Percentiles rank a stretch among this genome's conserved stretches.
phyloP scores from a whole-genome alignment of 2,797 vertebrate species.

The Benthosema pterotum region DNA sequence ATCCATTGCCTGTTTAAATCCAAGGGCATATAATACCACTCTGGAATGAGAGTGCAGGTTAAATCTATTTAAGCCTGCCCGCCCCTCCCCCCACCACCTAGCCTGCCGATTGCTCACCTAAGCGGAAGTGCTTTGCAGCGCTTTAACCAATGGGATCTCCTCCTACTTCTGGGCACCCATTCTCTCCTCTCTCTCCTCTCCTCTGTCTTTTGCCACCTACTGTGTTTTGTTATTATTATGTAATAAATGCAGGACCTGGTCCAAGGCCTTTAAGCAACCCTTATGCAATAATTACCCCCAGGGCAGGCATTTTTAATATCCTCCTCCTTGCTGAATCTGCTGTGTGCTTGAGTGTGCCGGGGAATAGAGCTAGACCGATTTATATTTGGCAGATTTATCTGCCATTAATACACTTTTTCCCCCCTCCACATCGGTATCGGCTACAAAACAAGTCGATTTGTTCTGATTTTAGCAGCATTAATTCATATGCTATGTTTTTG shows the following conservation, averaged over 20 bases:
- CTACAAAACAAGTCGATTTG: too few species aligned
- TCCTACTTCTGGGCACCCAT: too few species aligned
- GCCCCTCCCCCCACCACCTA: slow-evolving; percentile 1
- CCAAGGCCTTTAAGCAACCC: slow-evolving; percentile 42
- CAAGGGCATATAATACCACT: slow-evolving; percentile 6
- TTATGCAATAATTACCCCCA: slow-evolving; percentile 69
- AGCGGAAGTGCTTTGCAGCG: slow-evolving; percentile 27
- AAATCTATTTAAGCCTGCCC: slow-evolving; percentile 37
- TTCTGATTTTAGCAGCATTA: too few species aligned
- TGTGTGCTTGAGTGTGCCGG: slow-evolving; percentile 7
- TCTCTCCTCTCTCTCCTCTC: slow-evolving; percentile 3
- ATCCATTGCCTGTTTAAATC: slow-evolving; percentile 2
- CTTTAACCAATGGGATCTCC: slow-evolving; percentile 35
- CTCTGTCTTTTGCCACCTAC: neutral
- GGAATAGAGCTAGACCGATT: neutral
- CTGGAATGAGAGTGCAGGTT: slow-evolving; percentile 27
- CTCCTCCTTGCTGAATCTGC: slow-evolving; percentile 28
- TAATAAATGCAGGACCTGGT: slow-evolving; percentile 38
- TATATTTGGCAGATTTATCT: too few species aligned
- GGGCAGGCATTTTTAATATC: slow-evolving; percentile 53
- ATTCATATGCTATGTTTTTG: too few species aligned
- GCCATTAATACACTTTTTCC: too few species aligned
- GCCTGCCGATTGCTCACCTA: slow-evolving; percentile 40
- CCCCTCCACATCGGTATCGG: too few species aligned
- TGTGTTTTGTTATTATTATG: neutral